A percentile compares a stretch with the other conserved stretches of the same genome.
Conservation (phyloP, 2,888 invertebrate species). For the Agrilus mali region DNA sequence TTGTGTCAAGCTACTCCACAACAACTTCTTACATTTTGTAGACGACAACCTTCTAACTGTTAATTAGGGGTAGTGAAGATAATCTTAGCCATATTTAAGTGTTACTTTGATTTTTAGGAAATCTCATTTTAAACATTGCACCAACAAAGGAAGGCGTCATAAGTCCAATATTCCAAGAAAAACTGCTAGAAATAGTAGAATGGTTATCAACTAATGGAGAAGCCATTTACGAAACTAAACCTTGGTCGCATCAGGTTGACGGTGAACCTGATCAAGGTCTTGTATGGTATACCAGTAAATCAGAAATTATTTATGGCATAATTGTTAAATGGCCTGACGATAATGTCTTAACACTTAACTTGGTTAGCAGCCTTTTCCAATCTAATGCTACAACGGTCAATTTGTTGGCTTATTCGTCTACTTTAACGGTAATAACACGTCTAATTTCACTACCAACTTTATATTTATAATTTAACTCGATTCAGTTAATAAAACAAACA, state of each 20-base stretch:
- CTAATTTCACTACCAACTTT: no score
- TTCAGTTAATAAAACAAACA: no score
- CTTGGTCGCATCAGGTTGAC: slow-evolving; percentile 77
- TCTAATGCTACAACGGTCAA: no score
- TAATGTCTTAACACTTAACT: slow-evolving; percentile 38
- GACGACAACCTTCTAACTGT: no score
- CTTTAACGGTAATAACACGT: no score
- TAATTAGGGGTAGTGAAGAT: no score
- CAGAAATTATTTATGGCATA: slow-evolving; percentile 49
- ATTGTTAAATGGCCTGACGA: slow-evolving; percentile 57
- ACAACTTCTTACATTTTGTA: no score
- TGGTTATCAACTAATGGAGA: slow-evolving; percentile 80
- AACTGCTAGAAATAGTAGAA: slow-evolving; percentile 60
- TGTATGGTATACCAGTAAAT: slow-evolving; percentile 60
- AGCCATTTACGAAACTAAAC: slow-evolving; percentile 65
- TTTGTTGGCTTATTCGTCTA: no score
- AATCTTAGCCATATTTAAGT: no score
- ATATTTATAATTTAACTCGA: no score
- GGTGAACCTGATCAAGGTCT: slow-evolving; percentile 45
- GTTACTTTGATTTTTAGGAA: slow-evolving; percentile 53
- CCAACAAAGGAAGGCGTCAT: slow-evolving; percentile 85
- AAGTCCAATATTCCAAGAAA: slow-evolving; percentile 73
- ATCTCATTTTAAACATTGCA: slow-evolving; percentile 75
- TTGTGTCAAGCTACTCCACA: no score
- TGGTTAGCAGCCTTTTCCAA: no score